Evolutionary conservation across 2,888 invertebrate genomes (phyloP).

Genomic region (Caenorhabditis sinica): DNA sequence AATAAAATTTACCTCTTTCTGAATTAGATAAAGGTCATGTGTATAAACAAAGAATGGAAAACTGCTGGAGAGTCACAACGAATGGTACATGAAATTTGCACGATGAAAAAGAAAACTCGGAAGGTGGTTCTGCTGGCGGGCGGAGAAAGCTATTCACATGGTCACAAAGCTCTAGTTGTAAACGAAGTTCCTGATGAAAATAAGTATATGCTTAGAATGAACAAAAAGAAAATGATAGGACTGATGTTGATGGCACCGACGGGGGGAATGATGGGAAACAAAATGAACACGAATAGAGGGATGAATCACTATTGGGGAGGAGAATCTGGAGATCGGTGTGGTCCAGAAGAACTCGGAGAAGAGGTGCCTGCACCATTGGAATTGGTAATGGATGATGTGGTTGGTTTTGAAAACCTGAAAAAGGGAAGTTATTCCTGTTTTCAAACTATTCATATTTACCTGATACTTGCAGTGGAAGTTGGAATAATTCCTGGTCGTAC

Average conservation of each 20-base stretch:
- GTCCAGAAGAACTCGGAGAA: slow-evolving; percentile 45
- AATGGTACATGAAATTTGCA: slow-evolving; percentile 26
- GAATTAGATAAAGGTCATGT: slow-evolving; percentile 1
- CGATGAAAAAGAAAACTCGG: slow-evolving; percentile 1
- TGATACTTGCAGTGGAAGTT: slow-evolving; percentile 27
- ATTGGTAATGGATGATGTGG: slow-evolving; percentile 6
- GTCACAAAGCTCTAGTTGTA: slow-evolving; percentile 29
- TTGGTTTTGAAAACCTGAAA: slow-evolving; percentile 37
- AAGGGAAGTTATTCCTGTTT: background rate
- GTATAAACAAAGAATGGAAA: background rate
- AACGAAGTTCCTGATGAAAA: slow-evolving; percentile 19
- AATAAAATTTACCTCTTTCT: slow-evolving; percentile 7
- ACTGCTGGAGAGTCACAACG: background rate
- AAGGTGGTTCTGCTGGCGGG: background rate
- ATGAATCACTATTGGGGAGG: slow-evolving; percentile 9
- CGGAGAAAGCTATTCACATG: slow-evolving; percentile 20
- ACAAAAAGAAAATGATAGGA: slow-evolving; percentile 7
- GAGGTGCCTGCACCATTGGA: slow-evolving; percentile 32
- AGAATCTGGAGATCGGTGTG: slow-evolving; percentile 37
- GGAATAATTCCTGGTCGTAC: slow-evolving; percentile 62
- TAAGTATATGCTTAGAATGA: slow-evolving; percentile 10
- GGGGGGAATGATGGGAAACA: slow-evolving; percentile 18
- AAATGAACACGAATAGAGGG: background rate
- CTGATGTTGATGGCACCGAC: slow-evolving; percentile 17
- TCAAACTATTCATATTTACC: background rate